Percentiles rank a stretch among this genome's conserved stretches.
phyloP scores from a whole-genome alignment of 2,888 invertebrate genomes.

The Panzeria rudis region DNA sequence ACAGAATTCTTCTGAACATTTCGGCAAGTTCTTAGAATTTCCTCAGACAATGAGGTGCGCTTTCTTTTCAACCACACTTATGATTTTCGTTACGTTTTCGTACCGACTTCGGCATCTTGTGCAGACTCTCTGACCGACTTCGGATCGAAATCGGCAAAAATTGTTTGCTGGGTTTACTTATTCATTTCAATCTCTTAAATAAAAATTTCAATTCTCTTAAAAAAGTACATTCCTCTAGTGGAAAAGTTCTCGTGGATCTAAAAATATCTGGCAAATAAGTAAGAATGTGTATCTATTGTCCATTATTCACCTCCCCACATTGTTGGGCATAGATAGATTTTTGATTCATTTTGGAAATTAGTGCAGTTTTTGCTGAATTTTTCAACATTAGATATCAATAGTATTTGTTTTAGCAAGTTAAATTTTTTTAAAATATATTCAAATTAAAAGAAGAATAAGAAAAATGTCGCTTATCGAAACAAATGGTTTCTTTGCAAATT shows the following conservation, averaged over 20 bases:
- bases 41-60: too few species aligned
- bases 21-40: too few species aligned
- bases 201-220: slow-evolving; percentile 3
- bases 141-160: too few species aligned
- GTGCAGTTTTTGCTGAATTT: slow-evolving; percentile 56
- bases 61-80: too few species aligned
- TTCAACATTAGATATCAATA: slow-evolving; percentile 10
- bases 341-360: slow-evolving; percentile 48
- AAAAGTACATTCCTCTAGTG: not conserved
- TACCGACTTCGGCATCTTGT: too few species aligned
- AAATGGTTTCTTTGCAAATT: slow-evolving; percentile 86
- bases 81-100: too few species aligned
- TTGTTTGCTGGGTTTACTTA: too few species aligned
- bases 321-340: slow-evolving; percentile 26
- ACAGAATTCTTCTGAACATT: too few species aligned
- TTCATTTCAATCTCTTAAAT: slow-evolving; percentile 8
- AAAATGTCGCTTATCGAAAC: slow-evolving; percentile 78
- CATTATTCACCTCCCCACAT: slow-evolving; percentile 13
- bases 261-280: slow-evolving; percentile 53
- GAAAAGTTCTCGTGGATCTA: slow-evolving; percentile 38
- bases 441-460: not conserved
- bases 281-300: slow-evolving; percentile 11
- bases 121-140: too few species aligned
- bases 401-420: slow-evolving; percentile 3
- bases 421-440: not conserved